A percentile compares a stretch with the other conserved stretches of the same genome.
Evolutionary conservation across 2,888 invertebrate species (phyloP).

Genomic region (Exephanes ischioxanthus): DNA sequence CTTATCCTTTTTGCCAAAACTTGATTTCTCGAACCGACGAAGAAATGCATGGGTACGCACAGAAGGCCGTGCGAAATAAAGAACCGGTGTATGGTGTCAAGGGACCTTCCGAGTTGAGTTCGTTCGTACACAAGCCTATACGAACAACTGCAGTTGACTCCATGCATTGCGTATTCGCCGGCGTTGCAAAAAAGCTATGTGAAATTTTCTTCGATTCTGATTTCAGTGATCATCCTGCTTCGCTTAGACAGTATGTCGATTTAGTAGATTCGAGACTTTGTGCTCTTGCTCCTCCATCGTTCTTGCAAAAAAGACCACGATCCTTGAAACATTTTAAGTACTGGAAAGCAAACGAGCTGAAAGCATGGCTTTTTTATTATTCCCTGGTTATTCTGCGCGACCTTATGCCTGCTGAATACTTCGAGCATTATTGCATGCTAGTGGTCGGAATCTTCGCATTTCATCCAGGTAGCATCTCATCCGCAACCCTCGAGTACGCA

Average conservation of each 20-base stretch:
- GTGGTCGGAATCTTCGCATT: conserved; percentile 43
- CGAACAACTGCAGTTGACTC: conserved; percentile 35
- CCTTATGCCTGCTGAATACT: conserved; percentile 32
- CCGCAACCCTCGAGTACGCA: conserved; percentile 30
- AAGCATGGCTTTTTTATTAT: conserved; percentile 56
- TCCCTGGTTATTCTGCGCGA: conserved; percentile 37
- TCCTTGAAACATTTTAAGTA: conserved; percentile 35
- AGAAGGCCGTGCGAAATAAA: background rate
- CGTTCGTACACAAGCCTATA: conserved; percentile 36
- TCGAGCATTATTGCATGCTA: conserved; percentile 49
- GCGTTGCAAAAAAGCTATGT: conserved; percentile 22
- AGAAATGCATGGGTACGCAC: conserved; percentile 8
- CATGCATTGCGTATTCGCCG: conserved; percentile 46
- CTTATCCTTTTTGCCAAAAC: conserved; percentile 1
- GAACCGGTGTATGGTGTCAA: conserved; percentile 41
- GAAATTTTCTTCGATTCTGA: conserved; percentile 24
- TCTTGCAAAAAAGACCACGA: conserved; percentile 32
- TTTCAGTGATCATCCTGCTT: conserved; percentile 14
- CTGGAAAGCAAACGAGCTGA: conserved; percentile 52
- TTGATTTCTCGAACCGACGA: conserved; percentile 13
- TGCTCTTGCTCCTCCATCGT: conserved; percentile 38
- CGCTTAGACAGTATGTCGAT: background rate
- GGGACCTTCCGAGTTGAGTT: conserved; percentile 30
- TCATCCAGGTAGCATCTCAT: conserved; percentile 40
- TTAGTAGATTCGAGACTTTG: conserved; percentile 32